Base-by-base conservation (phyloP, 2,797 vertebrate genomes). In the Lerista edwardsae region DNA sequence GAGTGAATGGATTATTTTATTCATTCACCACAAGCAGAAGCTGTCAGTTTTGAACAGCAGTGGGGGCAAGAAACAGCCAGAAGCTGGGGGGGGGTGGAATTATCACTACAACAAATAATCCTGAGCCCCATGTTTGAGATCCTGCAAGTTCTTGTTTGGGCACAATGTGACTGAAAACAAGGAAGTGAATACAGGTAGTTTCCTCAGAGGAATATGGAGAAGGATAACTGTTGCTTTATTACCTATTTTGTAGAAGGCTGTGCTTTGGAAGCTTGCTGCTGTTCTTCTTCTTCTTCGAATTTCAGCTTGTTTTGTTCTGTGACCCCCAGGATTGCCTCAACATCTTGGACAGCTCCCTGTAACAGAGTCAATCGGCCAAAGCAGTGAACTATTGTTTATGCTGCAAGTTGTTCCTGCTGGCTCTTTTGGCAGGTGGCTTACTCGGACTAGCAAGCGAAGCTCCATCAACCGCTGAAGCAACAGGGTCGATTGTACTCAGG, bases 251-350 rank as follows among this genome's bases (percentile, higher is more conserved):
- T 59, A 65, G 84, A 55, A 83, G 82, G 76, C 82, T 91, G 75
- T 39, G 92, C 85, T 94, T 89, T 86, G 34, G 31, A 86, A 84
- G 79, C 84, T 17, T 17, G 2, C 15, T 55, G 2, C 81, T 91
- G 75, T 68, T 94, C 79, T 82, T 94, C 92, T 90, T 92, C 89
- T 82, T 94, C 92, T 90, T 92, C 89, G 92, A 88, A 94, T 90
- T 90, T 93, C 85, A 93, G 90, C 94, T 95, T 97, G 93, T 98
- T 98, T 94, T 96, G 94, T 92, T 93, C 89, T 77, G 95, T 96
- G 92, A 96, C 93, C 94, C 97, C 96, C 86, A 98, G 90, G 84
- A 98, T 95, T 61, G 89, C 90, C 90, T 98, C 94, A 41, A 97
- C 95, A 62, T 96, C 96, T 92, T 87, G 93, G 87, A 97, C 96